A percentile compares a stretch with the other conserved stretches of the same genome.
These are phyloP conservation scores for Drosophila multiciliata DNA, from an alignment of 2,888 invertebrate genomes.

Conservation along the genomic window DNA sequence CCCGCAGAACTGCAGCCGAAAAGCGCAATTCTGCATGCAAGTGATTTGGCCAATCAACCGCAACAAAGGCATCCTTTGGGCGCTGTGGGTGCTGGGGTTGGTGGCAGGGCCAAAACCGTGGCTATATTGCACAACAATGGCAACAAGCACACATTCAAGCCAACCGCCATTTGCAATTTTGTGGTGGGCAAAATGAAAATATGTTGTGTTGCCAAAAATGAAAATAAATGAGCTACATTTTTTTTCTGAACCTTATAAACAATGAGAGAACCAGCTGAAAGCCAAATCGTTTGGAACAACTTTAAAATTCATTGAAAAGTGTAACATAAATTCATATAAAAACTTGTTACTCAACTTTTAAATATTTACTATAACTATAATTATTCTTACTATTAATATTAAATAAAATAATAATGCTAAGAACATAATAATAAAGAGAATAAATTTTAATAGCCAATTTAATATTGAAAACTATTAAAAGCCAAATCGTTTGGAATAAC, in stretches of 20 bases:
- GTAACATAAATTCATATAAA: neutral
- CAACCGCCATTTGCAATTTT: conserved; percentile 59
- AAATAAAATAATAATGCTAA: too few relatives aligned
- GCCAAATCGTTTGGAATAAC: too few relatives aligned
- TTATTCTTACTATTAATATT: too few relatives aligned
- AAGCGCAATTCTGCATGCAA: conserved; percentile 62
- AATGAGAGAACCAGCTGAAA: neutral
- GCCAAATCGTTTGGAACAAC: neutral
- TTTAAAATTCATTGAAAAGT: neutral
- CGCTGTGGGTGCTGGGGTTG: neutral
- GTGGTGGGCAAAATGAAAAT: conserved; percentile 45
- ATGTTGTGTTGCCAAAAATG: conserved; percentile 60
- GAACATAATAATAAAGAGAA: too few relatives aligned
- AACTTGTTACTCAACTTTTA: too few relatives aligned
- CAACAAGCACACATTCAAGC: conserved; percentile 20
- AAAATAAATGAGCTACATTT: conserved; percentile 63
- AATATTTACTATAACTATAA: too few relatives aligned
- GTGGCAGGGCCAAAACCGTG: conserved; percentile 14
- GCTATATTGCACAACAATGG: conserved; percentile 3
- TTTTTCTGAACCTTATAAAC: conserved; percentile 20
- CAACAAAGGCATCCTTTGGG: conserved; percentile 44
- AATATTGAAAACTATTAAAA: too few relatives aligned
- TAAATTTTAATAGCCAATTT: too few relatives aligned
- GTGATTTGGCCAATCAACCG: conserved; percentile 77
- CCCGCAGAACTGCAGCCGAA: conserved; percentile 37